phyloP scores from a whole-genome alignment of 2,113 vertebrate species.

The Cynoglossus semilaevis region DNA sequence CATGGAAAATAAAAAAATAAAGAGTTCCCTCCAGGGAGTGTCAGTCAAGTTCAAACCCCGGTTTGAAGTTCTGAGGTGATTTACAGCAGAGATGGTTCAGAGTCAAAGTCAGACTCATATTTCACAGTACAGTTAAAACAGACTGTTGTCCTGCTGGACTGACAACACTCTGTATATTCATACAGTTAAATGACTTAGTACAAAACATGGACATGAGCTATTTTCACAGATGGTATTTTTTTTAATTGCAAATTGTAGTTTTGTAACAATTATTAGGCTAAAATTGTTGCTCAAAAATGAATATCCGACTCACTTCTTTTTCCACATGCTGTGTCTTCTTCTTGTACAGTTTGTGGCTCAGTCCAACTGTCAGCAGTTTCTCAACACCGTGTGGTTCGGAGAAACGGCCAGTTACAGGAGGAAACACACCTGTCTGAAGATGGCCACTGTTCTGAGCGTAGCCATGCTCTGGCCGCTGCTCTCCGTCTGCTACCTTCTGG shows the following conservation, averaged over 20 bases:
- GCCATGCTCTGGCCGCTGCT: constrained; percentile 93
- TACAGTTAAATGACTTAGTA: too few relatives aligned
- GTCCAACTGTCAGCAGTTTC: constrained; percentile 98
- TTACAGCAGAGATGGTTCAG: constrained; percentile 34
- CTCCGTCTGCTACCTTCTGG: constrained; percentile 93
- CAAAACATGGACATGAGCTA: too few relatives aligned
- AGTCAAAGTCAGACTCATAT: constrained; percentile 19
- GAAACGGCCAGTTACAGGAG: constrained; percentile 97
- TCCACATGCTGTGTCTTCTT: too few relatives aligned
- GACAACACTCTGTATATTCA: too few relatives aligned
- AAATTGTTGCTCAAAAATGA: too few relatives aligned
- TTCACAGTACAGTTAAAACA: constrained; percentile 19
- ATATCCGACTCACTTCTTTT: too few relatives aligned
- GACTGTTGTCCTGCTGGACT: constrained; percentile 5
- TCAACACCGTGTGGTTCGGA: constrained; percentile 98
- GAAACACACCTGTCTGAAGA: constrained; percentile 96
- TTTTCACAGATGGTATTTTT: neutral
- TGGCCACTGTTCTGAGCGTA: constrained; percentile 90
- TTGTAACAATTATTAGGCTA: too few relatives aligned
- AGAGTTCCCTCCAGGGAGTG: constrained; percentile 37
- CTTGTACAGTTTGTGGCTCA: constrained; percentile 91
- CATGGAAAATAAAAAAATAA: constrained; percentile 9
- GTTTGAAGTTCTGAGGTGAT: constrained; percentile 21
- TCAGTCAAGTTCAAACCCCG: constrained; percentile 24
- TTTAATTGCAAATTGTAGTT: too few relatives aligned